phyloP scores from a whole-genome alignment of 2,888 invertebrate species.

The Heliconius hortense region DNA sequence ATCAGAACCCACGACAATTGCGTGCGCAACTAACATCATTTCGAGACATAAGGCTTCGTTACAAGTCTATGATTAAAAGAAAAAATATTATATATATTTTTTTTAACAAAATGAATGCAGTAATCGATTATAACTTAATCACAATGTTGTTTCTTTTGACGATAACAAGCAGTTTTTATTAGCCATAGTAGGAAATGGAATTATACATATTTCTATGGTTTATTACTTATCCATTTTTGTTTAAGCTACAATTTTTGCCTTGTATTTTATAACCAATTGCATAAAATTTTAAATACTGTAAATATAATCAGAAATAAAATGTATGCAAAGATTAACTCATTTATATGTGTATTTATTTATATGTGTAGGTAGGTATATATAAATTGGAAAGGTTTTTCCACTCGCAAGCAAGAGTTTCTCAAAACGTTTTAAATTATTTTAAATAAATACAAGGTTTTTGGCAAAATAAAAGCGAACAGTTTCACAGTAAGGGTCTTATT shows the following conservation, averaged over 20 bases:
- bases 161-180: constrained; percentile 13
- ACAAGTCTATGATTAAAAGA: not conserved
- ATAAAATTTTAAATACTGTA: not conserved
- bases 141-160: not conserved
- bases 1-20: not conserved
- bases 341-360: not conserved
- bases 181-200: not conserved
- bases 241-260: not conserved
- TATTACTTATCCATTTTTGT: not conserved
- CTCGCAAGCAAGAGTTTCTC: too few relatives aligned
- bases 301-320: not conserved
- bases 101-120: not conserved
- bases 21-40: not conserved
- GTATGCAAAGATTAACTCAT: not conserved
- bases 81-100: not conserved
- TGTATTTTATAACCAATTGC: not conserved
- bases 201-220: not conserved
- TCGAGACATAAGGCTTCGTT: not conserved
- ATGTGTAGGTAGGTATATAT: not conserved
- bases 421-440: too few relatives aligned
- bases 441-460: too few relatives aligned
- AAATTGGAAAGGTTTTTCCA: not conserved
- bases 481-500: not conserved
- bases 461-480: not conserved
- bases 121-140: constrained; percentile 21